These are phyloP conservation scores for Dysmachus trigonus DNA, from an alignment of 2,888 invertebrate species.

Conservation along the genomic window DNA sequence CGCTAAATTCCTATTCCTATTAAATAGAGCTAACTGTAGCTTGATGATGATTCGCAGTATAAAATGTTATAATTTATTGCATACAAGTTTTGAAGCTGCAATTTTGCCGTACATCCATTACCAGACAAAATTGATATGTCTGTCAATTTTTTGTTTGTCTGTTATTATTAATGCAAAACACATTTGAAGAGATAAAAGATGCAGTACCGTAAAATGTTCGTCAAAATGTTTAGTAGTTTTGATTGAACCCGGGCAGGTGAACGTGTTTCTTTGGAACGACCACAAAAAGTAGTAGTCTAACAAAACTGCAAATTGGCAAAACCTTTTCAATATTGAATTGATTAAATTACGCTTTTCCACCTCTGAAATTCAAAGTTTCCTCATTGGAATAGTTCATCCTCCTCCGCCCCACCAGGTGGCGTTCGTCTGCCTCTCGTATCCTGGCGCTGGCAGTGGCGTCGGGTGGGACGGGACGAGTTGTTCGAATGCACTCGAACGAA, in stretches of 20 bases:
- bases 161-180: not conserved
- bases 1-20: no score
- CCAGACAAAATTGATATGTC: not conserved
- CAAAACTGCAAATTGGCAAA: not conserved
- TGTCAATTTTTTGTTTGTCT: not conserved
- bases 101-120: no score
- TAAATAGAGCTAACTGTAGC: no score
- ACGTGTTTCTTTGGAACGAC: not conserved
- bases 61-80: no score
- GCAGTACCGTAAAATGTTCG: not conserved
- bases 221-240: not conserved
- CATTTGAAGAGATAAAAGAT: not conserved
- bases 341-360: slow-evolving; percentile 9
- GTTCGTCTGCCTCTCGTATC: not conserved
- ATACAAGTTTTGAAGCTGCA: no score
- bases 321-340: not conserved
- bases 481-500: not conserved
- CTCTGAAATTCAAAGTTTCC: slow-evolving; percentile 2
- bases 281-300: not conserved
- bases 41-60: no score
- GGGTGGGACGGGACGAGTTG: not conserved
- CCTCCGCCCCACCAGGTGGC: not conserved
- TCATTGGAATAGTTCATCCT: not conserved
- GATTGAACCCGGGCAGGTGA: not conserved
- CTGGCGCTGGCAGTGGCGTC: no score